Evolutionary conservation across 2,113 vertebrate genomes (phyloP).

Genomic region (Mesitornis unicolor): DNA sequence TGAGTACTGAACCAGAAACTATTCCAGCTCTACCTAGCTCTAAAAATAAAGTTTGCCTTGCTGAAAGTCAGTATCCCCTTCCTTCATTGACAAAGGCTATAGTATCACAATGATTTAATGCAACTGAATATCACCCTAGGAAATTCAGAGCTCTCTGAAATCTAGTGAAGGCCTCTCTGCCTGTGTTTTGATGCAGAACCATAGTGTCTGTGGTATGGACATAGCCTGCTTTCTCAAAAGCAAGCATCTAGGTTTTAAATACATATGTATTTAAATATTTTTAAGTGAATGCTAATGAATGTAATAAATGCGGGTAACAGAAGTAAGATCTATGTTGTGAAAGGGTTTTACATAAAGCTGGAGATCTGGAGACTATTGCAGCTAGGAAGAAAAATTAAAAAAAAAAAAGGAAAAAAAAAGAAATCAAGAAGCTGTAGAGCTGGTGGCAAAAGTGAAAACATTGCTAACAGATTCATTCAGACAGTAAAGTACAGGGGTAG

Average conservation of each 20-base stretch:
- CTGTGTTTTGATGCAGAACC: not conserved
- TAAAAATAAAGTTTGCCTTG: not conserved
- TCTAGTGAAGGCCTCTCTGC: not conserved
- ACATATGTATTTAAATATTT: not conserved
- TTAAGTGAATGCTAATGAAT: not conserved
- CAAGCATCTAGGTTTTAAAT: not conserved
- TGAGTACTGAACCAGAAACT: not conserved
- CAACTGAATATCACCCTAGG: not conserved
- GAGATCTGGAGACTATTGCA: not conserved
- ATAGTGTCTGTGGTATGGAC: not conserved
- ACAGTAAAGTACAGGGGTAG: not conserved
- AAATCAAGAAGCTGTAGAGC: not conserved
- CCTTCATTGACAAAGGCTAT: not conserved
- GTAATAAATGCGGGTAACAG: not conserved
- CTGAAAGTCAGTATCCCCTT: not conserved
- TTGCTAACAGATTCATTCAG: not conserved
- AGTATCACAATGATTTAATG: not conserved
- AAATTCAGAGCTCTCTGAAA: not conserved
- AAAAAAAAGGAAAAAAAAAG: not conserved
- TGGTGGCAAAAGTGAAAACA: not conserved
- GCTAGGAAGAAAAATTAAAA: fast-evolving
- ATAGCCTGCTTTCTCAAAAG: not conserved
- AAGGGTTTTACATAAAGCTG: not conserved
- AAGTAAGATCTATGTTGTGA: not conserved
- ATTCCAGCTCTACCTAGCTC: not conserved